Percentiles rank a stretch among this genome's conserved stretches.
These are phyloP conservation scores for Cheilosia impressa DNA, from an alignment of 2,888 invertebrate species.

Conservation along the genomic window DNA sequence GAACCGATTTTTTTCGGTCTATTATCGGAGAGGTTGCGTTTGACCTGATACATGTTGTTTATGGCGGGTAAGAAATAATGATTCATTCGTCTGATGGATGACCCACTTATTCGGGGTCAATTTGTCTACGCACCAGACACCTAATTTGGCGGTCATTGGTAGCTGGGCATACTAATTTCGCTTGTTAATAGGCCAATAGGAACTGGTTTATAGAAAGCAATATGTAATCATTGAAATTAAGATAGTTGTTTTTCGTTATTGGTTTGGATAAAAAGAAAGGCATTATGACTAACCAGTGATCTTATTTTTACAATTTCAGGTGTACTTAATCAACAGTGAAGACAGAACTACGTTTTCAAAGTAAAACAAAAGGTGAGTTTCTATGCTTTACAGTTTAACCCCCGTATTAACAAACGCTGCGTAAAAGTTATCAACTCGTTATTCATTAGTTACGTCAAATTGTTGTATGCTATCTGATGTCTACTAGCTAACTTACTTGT, in stretches of 20 bases:
- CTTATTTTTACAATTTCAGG: slow-evolving; percentile 31
- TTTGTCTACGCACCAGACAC: not conserved
- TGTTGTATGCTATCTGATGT: no score
- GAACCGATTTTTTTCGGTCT: not conserved
- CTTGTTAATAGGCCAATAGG: slow-evolving; percentile 4
- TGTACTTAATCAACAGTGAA: slow-evolving; percentile 41
- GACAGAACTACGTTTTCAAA: not conserved
- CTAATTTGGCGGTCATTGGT: slow-evolving; percentile 3
- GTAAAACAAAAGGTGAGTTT: slow-evolving; percentile 53
- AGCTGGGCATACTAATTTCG: slow-evolving; percentile 2
- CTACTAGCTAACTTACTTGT: no score
- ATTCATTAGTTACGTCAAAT: no score
- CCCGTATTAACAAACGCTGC: no score
- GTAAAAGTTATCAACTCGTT: no score
- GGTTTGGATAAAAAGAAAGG: not conserved
- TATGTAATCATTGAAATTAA: not conserved
- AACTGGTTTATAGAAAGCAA: slow-evolving; percentile 10
- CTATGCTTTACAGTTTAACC: not conserved
- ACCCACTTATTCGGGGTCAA: not conserved
- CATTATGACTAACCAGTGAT: not conserved
- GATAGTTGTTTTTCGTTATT: not conserved
- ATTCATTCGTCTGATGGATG: not conserved
- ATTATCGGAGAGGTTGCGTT: not conserved
- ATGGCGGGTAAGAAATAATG: not conserved
- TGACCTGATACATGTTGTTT: not conserved